phyloP scores from a whole-genome alignment of 1,140 invertebrate genomes.

The Pseudomyrmex gracilis region DNA sequence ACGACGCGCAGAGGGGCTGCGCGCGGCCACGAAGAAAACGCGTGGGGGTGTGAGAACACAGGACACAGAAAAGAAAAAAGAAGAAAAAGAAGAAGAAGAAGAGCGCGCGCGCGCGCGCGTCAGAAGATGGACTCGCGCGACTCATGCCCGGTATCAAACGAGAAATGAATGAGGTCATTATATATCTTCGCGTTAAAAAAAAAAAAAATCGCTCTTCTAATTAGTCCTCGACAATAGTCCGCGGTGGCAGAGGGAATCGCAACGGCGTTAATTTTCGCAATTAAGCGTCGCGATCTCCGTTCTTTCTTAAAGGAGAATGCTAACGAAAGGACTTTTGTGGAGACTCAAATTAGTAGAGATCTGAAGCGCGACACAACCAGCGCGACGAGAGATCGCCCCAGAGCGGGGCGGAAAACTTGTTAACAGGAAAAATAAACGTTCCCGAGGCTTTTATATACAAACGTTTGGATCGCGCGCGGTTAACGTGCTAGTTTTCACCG shows the following conservation, averaged over 20 bases:
- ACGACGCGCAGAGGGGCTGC: slow-evolving; percentile 21
- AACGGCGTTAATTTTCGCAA: slow-evolving; percentile 79
- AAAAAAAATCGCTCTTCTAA: slow-evolving; percentile 72
- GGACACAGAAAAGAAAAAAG: slow-evolving; percentile 27
- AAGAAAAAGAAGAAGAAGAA: background rate
- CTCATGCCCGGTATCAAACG: slow-evolving; percentile 63
- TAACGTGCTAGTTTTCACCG: slow-evolving; percentile 51
- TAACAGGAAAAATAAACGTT: slow-evolving; percentile 68
- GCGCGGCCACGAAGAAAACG: background rate
- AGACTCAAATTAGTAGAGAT: slow-evolving; percentile 43
- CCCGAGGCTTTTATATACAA: slow-evolving; percentile 55
- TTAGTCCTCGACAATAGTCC: slow-evolving; percentile 79
- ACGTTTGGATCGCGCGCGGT: slow-evolving; percentile 65
- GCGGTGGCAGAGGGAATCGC: slow-evolving; percentile 17
- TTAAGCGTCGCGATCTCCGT: slow-evolving; percentile 70
- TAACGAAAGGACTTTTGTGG: slow-evolving; percentile 66
- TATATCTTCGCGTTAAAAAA: slow-evolving; percentile 66
- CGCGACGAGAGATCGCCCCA: slow-evolving; percentile 30
- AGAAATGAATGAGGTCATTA: slow-evolving; percentile 67
- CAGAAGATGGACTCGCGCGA: slow-evolving; percentile 61
- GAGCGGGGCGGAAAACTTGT: slow-evolving; percentile 40
- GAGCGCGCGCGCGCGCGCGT: background rate
- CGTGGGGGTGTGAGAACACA: background rate
- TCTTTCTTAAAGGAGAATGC: slow-evolving; percentile 32
- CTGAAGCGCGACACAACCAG: slow-evolving; percentile 25